Evolutionary conservation across 2,113 vertebrate genomes (phyloP), one percentile per base, ranked within the genome.

Genomic region (Excalfactoria chinensis): DNA sequence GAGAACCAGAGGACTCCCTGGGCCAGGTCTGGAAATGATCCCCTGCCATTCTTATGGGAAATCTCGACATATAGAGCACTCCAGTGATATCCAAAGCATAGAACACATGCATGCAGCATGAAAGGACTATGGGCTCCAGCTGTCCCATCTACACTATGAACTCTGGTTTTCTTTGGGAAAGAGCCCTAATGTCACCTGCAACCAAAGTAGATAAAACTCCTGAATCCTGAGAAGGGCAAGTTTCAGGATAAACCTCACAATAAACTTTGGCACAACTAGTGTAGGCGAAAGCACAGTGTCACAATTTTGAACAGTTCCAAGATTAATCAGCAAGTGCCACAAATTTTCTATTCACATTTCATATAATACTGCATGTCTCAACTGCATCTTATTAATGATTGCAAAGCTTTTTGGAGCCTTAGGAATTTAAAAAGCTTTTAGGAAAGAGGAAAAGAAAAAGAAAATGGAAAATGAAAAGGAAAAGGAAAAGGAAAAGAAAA

Each of bases 301-400:
- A 82, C 28, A 68, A 82, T 67, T 79, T 94, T 85, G 93, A 69
- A 43, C 30, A 44, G 26, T 60, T 46, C 43, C 43, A 40, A 59
- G 62, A 4, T 87, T 11, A 68, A 11, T 20, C 40, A 72, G 11
- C 3, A 67, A 59, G 66, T 4, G 26, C 26, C 74, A 77, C 22
- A 9, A 2, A n/a, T 67, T 83, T 86, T 72, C 37, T 32, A 1
- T 12, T 28, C 14, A 32, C 41, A 3, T 28, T 85, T 48, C 30
- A 7, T 77, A 2, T 28, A 34, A 26, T 8, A 15, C 30, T 84
- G 44, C 63, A n/a, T 44, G 69, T 43, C 43, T 68, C 51, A 21
- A 30, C 2, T 59, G 46, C 28, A 22, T 35, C 22, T 56, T 44
- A 55, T 32, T 71, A 63, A 55, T 3, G 11, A 48, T 13, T 93